Evolutionary conservation across 2,888 invertebrate genomes (phyloP).

Genomic region (Allygus modestus): DNA sequence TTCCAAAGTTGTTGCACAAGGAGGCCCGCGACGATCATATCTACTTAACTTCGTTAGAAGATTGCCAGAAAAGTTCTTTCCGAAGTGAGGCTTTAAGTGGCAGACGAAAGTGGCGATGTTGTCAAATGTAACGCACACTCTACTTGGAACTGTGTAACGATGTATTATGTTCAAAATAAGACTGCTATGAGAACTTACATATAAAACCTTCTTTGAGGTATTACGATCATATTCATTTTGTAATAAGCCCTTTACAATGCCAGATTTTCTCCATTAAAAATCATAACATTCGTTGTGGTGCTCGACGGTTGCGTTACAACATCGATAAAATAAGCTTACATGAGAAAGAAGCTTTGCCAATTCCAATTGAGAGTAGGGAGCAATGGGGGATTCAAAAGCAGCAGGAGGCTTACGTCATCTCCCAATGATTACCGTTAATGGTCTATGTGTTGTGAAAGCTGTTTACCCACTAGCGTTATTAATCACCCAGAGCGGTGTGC

Average conservation of each 20-base stretch:
- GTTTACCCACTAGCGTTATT: too few relatives aligned
- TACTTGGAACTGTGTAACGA: background rate
- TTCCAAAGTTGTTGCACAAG: background rate
- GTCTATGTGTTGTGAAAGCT: too few relatives aligned
- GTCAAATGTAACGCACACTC: background rate
- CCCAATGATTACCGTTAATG: too few relatives aligned
- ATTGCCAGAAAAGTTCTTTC: background rate
- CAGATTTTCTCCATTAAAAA: background rate
- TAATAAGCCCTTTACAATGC: background rate
- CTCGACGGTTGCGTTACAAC: background rate
- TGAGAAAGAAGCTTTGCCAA: too few relatives aligned
- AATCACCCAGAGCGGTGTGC: too few relatives aligned
- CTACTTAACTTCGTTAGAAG: background rate
- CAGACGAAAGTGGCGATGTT: background rate
- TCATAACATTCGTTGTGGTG: background rate
- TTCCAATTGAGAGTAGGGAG: too few relatives aligned
- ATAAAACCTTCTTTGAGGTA: too few relatives aligned
- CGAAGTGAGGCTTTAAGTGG: background rate
- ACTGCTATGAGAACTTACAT: background rate
- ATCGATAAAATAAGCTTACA: background rate
- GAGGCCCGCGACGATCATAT: conserved; percentile 5
- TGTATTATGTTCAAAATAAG: background rate
- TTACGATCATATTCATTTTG: background rate
- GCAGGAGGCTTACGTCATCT: too few relatives aligned
- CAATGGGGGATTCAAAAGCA: too few relatives aligned